Conservation (phyloP, 2,113 vertebrate genomes). For the Centropus bengalensis region DNA sequence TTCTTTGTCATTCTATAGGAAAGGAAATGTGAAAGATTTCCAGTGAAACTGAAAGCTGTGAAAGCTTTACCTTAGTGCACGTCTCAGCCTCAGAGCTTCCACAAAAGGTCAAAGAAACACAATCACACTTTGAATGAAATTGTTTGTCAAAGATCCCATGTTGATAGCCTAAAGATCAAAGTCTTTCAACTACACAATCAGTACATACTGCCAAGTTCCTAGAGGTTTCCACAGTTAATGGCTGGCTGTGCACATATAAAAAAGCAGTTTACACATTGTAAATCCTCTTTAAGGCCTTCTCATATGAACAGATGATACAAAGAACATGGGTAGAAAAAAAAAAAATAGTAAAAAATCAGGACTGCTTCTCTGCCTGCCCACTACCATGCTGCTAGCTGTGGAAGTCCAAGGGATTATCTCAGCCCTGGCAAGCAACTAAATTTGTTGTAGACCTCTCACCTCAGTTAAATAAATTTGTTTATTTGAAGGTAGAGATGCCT, state of each 20-base stretch:
- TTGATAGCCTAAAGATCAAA: constrained; percentile 38
- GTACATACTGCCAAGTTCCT: not conserved
- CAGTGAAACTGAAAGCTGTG: not conserved
- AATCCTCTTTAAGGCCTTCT: not conserved
- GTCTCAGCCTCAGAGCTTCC: not conserved
- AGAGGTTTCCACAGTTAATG: not conserved
- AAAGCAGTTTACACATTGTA: not conserved
- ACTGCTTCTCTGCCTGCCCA: not conserved
- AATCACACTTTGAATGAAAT: not conserved
- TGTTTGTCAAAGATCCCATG: constrained; percentile 17
- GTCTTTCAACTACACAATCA: not conserved
- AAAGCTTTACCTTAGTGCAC: not conserved
- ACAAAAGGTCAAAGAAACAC: not conserved
- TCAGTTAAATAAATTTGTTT: not conserved
- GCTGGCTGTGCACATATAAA: not conserved
- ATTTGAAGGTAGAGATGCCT: not conserved
- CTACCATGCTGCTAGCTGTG: not conserved
- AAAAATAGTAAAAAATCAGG: not conserved
- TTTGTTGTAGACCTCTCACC: not conserved
- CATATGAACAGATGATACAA: not conserved
- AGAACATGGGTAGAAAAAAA: not conserved
- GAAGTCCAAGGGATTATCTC: not conserved
- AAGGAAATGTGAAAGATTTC: not conserved
- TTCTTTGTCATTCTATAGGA: not conserved
- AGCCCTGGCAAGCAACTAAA: not conserved